phyloP scores from a whole-genome alignment of 1,140 invertebrate genomes.

The Ptiloglossa arizonensis region DNA sequence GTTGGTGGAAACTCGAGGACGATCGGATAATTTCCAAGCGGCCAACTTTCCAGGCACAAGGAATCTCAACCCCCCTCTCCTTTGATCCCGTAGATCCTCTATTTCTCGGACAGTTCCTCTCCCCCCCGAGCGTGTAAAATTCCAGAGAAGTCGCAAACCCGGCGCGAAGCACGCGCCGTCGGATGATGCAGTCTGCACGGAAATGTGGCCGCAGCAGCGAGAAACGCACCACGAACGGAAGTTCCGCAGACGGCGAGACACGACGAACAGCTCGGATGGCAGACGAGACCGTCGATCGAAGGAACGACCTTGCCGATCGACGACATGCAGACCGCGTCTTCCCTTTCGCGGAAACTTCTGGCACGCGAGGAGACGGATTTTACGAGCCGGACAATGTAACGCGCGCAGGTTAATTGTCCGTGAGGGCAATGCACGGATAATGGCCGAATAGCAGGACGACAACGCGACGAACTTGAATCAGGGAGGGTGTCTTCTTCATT shows the following conservation, averaged over 20 bases:
- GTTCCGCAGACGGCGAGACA: slow-evolving; percentile 53
- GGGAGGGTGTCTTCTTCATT: slow-evolving; percentile 9
- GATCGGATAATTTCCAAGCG: no score
- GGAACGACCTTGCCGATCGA: slow-evolving; percentile 62
- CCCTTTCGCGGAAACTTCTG: slow-evolving; percentile 62
- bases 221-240: slow-evolving; percentile 56
- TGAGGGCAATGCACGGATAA: slow-evolving; percentile 57
- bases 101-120: neutral
- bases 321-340: slow-evolving; percentile 61
- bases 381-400: slow-evolving; percentile 53
- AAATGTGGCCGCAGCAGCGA: slow-evolving; percentile 27
- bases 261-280: slow-evolving; percentile 23
- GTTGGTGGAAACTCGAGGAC: no score
- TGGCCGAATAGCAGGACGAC: slow-evolving; percentile 41
- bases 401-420: slow-evolving; percentile 51
- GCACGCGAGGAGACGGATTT: slow-evolving; percentile 58
- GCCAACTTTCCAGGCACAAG: no score
- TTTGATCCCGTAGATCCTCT: no score
- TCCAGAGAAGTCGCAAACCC: neutral
- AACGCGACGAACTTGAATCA: slow-evolving; percentile 29
- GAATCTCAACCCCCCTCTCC: no score
- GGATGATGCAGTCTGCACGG: slow-evolving; percentile 31
- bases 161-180: neutral
- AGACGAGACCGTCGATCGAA: slow-evolving; percentile 43
- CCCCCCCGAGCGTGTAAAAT: neutral